These are phyloP conservation scores for Wasmannia auropunctata DNA, from an alignment of 1,140 invertebrate species.

Conservation along the genomic window DNA sequence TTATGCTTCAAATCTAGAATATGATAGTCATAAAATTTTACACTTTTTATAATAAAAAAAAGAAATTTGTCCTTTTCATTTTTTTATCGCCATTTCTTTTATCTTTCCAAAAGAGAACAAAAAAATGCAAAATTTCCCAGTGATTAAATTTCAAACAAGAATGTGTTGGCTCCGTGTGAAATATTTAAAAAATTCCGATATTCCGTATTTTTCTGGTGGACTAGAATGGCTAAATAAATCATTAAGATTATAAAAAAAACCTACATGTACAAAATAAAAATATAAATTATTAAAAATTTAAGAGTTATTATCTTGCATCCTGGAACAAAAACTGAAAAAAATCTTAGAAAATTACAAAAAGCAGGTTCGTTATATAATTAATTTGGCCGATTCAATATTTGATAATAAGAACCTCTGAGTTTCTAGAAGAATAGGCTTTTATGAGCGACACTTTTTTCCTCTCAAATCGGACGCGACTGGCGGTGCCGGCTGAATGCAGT, in stretches of 20 bases:
- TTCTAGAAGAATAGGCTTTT: not conserved
- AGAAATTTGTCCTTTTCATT: not conserved
- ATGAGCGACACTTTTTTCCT: not conserved
- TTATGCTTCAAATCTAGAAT: not conserved
- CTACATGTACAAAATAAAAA: not conserved
- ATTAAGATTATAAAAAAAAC: not conserved
- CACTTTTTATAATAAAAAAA: not conserved
- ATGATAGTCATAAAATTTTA: not conserved
- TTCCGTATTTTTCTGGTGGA: not conserved
- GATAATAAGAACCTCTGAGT: not conserved
- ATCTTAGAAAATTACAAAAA: not conserved
- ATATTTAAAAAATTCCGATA: not conserved
- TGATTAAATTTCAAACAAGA: not conserved
- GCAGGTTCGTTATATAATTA: not conserved
- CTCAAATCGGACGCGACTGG: not conserved
- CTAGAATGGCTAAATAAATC: not conserved
- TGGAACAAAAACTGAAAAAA: not conserved
- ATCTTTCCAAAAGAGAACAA: not conserved
- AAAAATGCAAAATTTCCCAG: not conserved
- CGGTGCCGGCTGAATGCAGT: slow-evolving; percentile 24
- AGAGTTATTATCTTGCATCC: not conserved
- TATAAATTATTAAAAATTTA: too few species aligned
- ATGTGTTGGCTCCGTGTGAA: not conserved
- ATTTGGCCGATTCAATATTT: not conserved
- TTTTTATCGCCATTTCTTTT: not conserved